Conservation (phyloP, 1,140 invertebrate species). For the Drosophila repletoides region DNA sequence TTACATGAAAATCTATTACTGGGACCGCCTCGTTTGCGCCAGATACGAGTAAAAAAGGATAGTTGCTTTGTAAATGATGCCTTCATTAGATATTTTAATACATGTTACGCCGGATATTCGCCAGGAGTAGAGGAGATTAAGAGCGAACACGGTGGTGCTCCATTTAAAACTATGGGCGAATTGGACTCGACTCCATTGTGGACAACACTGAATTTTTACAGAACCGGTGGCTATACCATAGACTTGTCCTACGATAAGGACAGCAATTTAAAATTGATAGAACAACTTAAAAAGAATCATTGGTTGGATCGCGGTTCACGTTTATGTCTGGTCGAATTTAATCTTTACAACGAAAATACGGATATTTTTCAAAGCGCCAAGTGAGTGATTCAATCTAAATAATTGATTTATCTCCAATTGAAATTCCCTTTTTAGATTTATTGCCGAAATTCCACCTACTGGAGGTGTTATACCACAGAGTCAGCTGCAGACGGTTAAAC, state of each 20-base stretch:
- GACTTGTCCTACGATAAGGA: conserved; percentile 39
- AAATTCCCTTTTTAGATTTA: conserved; percentile 41
- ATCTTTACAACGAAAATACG: conserved; percentile 65
- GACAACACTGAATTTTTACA: conserved; percentile 48
- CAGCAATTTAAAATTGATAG: conserved; percentile 30
- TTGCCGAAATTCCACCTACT: conserved; percentile 70
- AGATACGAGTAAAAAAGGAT: conserved; percentile 58
- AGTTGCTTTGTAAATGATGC: conserved; percentile 68
- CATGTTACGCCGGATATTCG: conserved; percentile 60
- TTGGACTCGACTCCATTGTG: conserved; percentile 46
- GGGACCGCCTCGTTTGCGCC: conserved; percentile 68
- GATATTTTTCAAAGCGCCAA: conserved; percentile 66
- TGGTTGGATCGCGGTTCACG: conserved; percentile 71
- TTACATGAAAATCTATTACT: conserved; percentile 63
- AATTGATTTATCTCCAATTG: background rate
- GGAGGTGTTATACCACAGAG: conserved; percentile 63
- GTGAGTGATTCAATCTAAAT: conserved; percentile 26
- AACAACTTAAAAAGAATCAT: conserved; percentile 9
- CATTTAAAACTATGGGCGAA: conserved; percentile 28
- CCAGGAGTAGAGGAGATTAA: conserved; percentile 24
- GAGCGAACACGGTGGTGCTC: background rate
- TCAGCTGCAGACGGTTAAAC: conserved; percentile 59
- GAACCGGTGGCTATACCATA: conserved; percentile 55
- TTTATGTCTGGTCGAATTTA: conserved; percentile 63
- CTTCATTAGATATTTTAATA: conserved; percentile 69